phyloP scores from a whole-genome alignment of 1,140 invertebrate genomes.

The Chrysomallon squamiferum region DNA sequence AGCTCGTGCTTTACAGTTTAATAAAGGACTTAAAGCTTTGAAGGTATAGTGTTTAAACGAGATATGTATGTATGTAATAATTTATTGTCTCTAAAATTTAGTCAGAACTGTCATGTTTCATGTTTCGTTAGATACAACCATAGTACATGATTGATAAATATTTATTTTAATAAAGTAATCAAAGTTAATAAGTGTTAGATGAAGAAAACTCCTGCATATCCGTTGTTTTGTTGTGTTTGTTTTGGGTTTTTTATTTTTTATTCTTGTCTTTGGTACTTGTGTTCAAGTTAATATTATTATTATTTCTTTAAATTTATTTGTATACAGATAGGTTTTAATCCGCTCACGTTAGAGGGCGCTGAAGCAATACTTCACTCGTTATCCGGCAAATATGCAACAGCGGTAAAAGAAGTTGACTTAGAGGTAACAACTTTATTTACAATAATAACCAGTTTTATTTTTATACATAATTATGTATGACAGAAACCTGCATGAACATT shows the following conservation, averaged over 20 bases:
- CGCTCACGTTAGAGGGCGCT: neutral
- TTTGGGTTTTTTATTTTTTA: too few relatives aligned
- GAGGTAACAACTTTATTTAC: neutral
- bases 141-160: neutral
- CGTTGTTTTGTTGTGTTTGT: neutral
- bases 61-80: neutral
- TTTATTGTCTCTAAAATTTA: neutral
- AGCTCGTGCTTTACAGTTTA: slow-evolving; percentile 39
- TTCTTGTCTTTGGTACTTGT: too few relatives aligned
- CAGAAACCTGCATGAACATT: too few relatives aligned
- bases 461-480: too few relatives aligned
- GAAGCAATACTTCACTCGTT: neutral
- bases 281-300: too few relatives aligned
- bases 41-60: slow-evolving; percentile 23
- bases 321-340: slow-evolving; percentile 3
- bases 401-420: neutral
- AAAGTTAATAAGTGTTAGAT: neutral
- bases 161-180: neutral
- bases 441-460: neutral
- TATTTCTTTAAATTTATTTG: too few relatives aligned
- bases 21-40: slow-evolving; percentile 37
- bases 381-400: neutral
- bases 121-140: neutral
- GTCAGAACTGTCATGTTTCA: neutral
- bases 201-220: neutral